phyloP scores from a whole-genome alignment of 92 coral and sea anemone genomes.

The Bergia sp. region DNA sequence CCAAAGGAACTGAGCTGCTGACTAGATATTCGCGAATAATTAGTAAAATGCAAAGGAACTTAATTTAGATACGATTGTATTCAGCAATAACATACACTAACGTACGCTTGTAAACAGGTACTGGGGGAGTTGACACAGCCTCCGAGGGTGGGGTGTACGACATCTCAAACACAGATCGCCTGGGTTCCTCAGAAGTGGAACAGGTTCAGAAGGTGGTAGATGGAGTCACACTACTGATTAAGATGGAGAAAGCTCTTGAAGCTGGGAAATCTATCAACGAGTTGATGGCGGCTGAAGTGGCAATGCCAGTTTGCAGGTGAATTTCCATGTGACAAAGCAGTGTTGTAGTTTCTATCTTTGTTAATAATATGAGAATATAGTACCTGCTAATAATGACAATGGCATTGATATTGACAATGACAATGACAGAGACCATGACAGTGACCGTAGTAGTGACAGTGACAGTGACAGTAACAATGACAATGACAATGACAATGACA shows the following conservation, averaged over 20 bases:
- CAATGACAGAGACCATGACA: no score
- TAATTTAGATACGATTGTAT: no score
- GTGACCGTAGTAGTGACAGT: no score
- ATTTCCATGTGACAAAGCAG: no score
- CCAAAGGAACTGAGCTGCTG: no score
- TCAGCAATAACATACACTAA: no score
- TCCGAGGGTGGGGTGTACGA: constrained; percentile 84
- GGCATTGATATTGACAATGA: neutral
- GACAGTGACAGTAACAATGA: no score
- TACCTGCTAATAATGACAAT: neutral
- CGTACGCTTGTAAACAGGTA: constrained; percentile 47
- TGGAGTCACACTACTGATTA: constrained; percentile 79
- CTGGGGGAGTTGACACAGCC: constrained; percentile 93
- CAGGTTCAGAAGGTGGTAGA: constrained; percentile 86
- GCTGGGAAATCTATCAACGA: constrained; percentile 57
- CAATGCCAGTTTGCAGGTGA: constrained; percentile 22
- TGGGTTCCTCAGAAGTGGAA: constrained; percentile 90
- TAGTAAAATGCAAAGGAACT: no score
- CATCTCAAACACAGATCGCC: constrained; percentile 89
- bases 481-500: no score
- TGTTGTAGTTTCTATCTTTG: neutral
- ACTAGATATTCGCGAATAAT: no score
- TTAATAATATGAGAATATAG: neutral
- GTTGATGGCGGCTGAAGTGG: constrained; percentile 10
- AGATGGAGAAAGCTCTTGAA: constrained; percentile 83